Evolutionary conservation across 2,888 invertebrate genomes (phyloP).

Genomic region (Sphaeridia pumilis): DNA sequence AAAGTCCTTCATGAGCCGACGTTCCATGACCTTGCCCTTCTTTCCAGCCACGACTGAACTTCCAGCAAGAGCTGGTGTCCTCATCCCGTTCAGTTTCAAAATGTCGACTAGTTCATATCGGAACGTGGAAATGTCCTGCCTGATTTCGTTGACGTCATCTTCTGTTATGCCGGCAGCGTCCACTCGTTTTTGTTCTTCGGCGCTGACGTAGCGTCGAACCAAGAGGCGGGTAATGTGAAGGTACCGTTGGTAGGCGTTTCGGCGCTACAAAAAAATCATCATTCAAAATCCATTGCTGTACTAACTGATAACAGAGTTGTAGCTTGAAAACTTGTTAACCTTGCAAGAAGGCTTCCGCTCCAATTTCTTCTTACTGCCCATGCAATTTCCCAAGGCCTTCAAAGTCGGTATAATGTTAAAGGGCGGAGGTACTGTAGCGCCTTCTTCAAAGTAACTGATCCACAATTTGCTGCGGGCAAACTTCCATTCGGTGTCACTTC

Average conservation of each 20-base stretch:
- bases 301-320: not conserved
- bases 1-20: slow-evolving; percentile 75
- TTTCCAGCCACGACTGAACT: slow-evolving; percentile 66
- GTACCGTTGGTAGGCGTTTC: slow-evolving; percentile 46
- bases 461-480: slow-evolving; percentile 86
- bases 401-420: slow-evolving; percentile 86
- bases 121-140: slow-evolving; percentile 91
- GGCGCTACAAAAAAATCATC: slow-evolving; percentile 13
- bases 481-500: slow-evolving; percentile 93
- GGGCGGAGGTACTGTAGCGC: slow-evolving; percentile 79
- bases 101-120: slow-evolving; percentile 88
- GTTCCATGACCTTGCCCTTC: slow-evolving; percentile 74
- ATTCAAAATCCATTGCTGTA: not conserved
- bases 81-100: slow-evolving; percentile 75
- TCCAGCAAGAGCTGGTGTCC: slow-evolving; percentile 58
- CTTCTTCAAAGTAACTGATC: slow-evolving; percentile 92
- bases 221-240: slow-evolving; percentile 77
- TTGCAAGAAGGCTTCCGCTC: slow-evolving; percentile 50
- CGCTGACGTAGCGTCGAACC: slow-evolving; percentile 79
- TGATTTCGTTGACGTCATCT: slow-evolving; percentile 95
- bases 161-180: slow-evolving; percentile 89
- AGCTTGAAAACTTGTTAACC: no score
- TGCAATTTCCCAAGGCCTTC: slow-evolving; percentile 51
- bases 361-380: slow-evolving; percentile 43
- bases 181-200: slow-evolving; percentile 65